phyloP scores from a whole-genome alignment of 2,888 invertebrate species.

The Drosophila pseudotalamancana region DNA sequence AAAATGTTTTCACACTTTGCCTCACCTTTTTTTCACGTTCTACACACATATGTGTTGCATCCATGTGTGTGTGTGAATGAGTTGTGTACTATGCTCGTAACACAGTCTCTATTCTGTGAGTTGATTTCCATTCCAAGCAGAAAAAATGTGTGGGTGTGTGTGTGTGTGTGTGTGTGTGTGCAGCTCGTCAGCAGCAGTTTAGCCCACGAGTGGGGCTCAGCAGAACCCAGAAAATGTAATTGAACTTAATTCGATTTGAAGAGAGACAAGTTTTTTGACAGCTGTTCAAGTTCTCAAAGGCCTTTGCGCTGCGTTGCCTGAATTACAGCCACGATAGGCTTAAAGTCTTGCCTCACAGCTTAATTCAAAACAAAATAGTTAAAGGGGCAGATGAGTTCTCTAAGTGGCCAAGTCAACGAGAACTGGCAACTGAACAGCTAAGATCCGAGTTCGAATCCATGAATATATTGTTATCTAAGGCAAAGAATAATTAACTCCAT shows the following conservation, averaged over 20 bases:
- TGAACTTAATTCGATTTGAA: slow-evolving; percentile 79
- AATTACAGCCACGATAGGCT: slow-evolving; percentile 11
- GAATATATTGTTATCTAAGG: no score
- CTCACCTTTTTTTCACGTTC: slow-evolving; percentile 56
- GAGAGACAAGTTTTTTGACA: slow-evolving; percentile 76
- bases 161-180: no score
- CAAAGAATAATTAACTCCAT: no score
- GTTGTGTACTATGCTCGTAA: slow-evolving; percentile 41
- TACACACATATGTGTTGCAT: slow-evolving; percentile 25
- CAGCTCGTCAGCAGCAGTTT: slow-evolving; percentile 44
- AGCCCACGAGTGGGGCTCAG: slow-evolving; percentile 19
- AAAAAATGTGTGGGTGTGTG: no score
- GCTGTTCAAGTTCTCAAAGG: slow-evolving; percentile 72
- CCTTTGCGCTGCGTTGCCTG: slow-evolving; percentile 20
- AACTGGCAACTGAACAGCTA: no score
- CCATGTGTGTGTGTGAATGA: slow-evolving; percentile 8
- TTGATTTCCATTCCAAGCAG: slow-evolving; percentile 66
- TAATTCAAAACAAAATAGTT: neutral
- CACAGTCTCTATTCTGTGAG: slow-evolving; percentile 45
- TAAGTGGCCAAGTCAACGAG: no score
- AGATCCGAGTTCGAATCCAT: no score
- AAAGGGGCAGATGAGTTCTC: no score
- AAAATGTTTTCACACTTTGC: slow-evolving; percentile 81
- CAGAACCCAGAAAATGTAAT: slow-evolving; percentile 66
- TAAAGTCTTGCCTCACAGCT: slow-evolving; percentile 17